phyloP scores from a whole-genome alignment of 1,140 invertebrate genomes.

The Drosophila novamexicana region DNA sequence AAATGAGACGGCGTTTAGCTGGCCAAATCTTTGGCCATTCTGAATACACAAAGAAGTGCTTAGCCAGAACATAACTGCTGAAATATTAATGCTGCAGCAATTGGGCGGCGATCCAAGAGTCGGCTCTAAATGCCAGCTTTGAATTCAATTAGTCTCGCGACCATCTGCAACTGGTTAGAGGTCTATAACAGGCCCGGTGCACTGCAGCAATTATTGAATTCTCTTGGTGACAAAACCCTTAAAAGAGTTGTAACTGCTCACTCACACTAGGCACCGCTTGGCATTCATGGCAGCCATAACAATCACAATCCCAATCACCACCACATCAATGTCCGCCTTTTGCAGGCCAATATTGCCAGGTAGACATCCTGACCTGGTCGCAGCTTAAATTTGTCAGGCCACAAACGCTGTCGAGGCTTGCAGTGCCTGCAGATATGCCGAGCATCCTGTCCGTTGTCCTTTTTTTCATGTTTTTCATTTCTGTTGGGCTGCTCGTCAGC shows the following conservation, averaged over 20 bases:
- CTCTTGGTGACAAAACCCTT: conserved; percentile 40
- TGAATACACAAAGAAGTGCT: conserved; percentile 52
- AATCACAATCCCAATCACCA: conserved; percentile 50
- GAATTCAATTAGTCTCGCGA: conserved; percentile 64
- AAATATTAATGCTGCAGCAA: conserved; percentile 63
- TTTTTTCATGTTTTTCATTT: conserved; percentile 1
- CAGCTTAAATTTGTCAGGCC: conserved; percentile 39
- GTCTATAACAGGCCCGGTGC: conserved; percentile 20
- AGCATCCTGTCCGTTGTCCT: conserved; percentile 48
- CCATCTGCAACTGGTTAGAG: neutral
- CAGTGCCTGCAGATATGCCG: conserved; percentile 36
- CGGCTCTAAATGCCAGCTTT: conserved; percentile 44
- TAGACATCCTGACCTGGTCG: conserved; percentile 3
- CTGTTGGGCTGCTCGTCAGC: conserved; percentile 27
- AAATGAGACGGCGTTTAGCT: conserved; percentile 50
- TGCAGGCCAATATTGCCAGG: conserved; percentile 6
- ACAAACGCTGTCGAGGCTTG: conserved; percentile 24
- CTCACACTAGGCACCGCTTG: conserved; percentile 6
- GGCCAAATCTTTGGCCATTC: conserved; percentile 40
- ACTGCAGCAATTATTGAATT: conserved; percentile 67
- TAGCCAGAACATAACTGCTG: conserved; percentile 53
- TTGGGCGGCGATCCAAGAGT: conserved; percentile 14
- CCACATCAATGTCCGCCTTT: conserved; percentile 36
- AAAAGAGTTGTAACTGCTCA: conserved; percentile 41
- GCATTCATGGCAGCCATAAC: conserved; percentile 54